Base-by-base conservation (phyloP, 2,113 vertebrate genomes). In the Agelaius phoeniceus region DNA sequence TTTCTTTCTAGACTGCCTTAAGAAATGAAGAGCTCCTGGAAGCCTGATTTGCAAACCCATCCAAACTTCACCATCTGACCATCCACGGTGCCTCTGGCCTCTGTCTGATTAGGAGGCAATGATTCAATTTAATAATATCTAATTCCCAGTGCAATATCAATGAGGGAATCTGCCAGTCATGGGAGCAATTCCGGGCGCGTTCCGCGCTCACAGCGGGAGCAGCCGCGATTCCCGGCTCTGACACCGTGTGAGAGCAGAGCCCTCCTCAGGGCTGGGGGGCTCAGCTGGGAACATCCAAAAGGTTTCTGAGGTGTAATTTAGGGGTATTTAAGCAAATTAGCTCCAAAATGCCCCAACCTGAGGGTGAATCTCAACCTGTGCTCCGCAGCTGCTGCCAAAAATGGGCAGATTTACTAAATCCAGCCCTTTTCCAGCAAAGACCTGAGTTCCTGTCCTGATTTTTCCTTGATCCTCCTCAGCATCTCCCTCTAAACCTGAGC, bases 111-210 rank as follows among this genome's bases (percentile, higher is more conserved):
- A 73, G 1, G n/a, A 86, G 71, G 75, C 73, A 65, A 61, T 20
- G 83, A 91, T 89, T 94, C 43, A 28, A 13, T 72, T 67, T 58
- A 62, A 69, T 54, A 33, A 57, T 37, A 59, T 46, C 69, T 93
- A 63, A 73, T 90, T 90, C 58, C 87, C 18, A n/a, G 55, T 71
- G 85, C 66, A 81, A 35, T 84, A 58, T 61, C 79, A 87, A 75
- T 92, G 8, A 89, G 74, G 59, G 39, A 69, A 90, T 21, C 19
- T 90, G 94, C 66, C 89, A 82, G 48, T 86, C 82, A 84, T 74
- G 5, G 6, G 71, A 61, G 63, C 54, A 3, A 3, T 21, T 55
- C 55, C 2, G 21, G 9, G 72, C 1, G 5, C 7, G 17, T 4
- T 27, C 35, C 8, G 28, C 27, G 37, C 89, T 87, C 33, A 30